Evolutionary conservation across 2,888 invertebrate genomes (phyloP).

Genomic region (Coleophora flavipennella): DNA sequence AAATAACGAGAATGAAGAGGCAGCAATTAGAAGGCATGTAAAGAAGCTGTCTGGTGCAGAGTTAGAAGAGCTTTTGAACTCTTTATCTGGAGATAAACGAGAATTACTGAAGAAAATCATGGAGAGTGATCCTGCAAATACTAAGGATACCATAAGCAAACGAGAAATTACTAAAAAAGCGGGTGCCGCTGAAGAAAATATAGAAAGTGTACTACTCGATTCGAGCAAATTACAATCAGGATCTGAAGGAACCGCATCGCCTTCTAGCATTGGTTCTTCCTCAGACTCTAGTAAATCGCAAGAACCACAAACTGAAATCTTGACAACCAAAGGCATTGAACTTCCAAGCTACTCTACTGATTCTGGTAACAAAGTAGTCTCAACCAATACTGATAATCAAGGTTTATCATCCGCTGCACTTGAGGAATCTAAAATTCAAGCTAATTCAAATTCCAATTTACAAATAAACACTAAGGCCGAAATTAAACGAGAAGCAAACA

Average conservation of each 20-base stretch:
- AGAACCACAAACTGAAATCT: slow-evolving; percentile 25
- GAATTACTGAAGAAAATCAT: slow-evolving; percentile 52
- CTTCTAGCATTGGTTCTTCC: slow-evolving; percentile 23
- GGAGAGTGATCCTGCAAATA: slow-evolving; percentile 25
- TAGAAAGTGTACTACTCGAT: slow-evolving; percentile 45
- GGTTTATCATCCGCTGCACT: slow-evolving; percentile 20
- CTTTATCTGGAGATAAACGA: slow-evolving; percentile 53
- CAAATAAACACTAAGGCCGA: slow-evolving; percentile 33
- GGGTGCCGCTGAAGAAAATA: slow-evolving; percentile 48
- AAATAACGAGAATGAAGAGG: slow-evolving; percentile 40
- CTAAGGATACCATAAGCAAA: slow-evolving; percentile 35
- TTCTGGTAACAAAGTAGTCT: slow-evolving; percentile 26
- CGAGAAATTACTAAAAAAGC: slow-evolving; percentile 63
- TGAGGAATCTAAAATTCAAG: slow-evolving; percentile 22
- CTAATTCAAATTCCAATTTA: slow-evolving; percentile 19
- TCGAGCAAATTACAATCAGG: slow-evolving; percentile 37
- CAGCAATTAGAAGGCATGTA: slow-evolving; percentile 50
- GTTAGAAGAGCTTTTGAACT: slow-evolving; percentile 48
- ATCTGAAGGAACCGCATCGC: slow-evolving; percentile 15
- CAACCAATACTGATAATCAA: slow-evolving; percentile 17
- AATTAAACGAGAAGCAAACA: slow-evolving; percentile 48
- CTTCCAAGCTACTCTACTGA: slow-evolving; percentile 18
- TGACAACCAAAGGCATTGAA: slow-evolving; percentile 29
- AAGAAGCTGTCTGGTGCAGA: slow-evolving; percentile 50
- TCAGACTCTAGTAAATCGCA: slow-evolving; percentile 31